Evolutionary conservation across 2,797 vertebrate species (phyloP).

Genomic region (Acestrorhynchus altus): DNA sequence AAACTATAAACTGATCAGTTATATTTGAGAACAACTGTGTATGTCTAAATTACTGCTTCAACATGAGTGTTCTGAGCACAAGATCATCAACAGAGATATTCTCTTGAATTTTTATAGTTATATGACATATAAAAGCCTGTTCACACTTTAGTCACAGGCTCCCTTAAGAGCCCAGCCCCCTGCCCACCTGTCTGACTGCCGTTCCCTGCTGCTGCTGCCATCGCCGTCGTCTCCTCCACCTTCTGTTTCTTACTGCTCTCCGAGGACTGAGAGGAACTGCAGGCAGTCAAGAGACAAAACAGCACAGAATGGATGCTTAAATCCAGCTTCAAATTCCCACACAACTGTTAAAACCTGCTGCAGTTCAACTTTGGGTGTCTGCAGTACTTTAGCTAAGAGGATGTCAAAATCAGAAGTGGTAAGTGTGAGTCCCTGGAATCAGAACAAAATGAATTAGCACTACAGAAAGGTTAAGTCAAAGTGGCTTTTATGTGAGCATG

Average conservation of each 20-base stretch:
- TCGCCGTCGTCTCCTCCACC: constrained; percentile 73
- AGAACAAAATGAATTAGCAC: constrained; percentile 32
- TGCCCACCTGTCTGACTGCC: constrained; percentile 86
- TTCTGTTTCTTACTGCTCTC: constrained; percentile 92
- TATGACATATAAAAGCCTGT: not conserved
- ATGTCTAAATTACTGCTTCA: not conserved
- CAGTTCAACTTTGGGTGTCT: not conserved
- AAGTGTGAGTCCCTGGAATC: constrained; percentile 8
- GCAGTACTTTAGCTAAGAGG: not conserved
- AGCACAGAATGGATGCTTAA: not conserved
- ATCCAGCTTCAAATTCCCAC: not conserved
- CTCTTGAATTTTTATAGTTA: not conserved
- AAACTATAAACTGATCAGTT: not conserved
- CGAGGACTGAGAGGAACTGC: constrained; percentile 89
- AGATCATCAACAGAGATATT: not conserved
- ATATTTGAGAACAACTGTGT: not conserved
- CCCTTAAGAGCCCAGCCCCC: constrained; percentile 14
- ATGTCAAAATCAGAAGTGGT: constrained; percentile 20
- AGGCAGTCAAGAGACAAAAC: constrained; percentile 22
- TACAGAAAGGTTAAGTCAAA: constrained; percentile 4
- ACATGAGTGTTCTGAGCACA: too few species aligned
- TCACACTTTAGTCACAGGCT: constrained; percentile 13
- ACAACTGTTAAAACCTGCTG: not conserved
- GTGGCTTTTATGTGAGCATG: constrained; percentile 8
- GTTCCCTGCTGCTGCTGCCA: constrained; percentile 66